Conservation (phyloP, 92 coral and sea anemone genomes). For the Epizoanthus fatuus region DNA sequence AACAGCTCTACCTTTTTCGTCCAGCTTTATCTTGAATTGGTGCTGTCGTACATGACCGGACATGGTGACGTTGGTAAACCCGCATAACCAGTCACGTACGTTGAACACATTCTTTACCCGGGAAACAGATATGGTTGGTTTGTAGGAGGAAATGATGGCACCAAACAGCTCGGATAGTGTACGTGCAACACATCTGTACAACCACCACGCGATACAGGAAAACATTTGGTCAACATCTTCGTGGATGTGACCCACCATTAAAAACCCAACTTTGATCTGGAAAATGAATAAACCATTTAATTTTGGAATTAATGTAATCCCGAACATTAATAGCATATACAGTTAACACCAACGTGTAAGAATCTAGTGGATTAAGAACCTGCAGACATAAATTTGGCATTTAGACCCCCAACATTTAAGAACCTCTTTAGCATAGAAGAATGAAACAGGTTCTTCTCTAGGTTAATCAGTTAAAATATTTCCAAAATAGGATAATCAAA, state of each 20-base stretch:
- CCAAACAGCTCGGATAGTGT: neutral
- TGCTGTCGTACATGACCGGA: neutral
- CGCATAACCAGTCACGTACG: neutral
- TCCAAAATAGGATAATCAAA: no score
- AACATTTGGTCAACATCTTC: slow-evolving; percentile 13
- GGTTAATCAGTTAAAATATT: no score
- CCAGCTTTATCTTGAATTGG: slow-evolving; percentile 22
- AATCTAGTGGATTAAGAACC: no score
- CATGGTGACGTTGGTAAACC: neutral
- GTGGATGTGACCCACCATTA: neutral
- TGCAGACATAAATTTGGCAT: no score
- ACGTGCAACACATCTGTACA: neutral
- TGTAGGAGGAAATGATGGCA: neutral
- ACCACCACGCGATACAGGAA: neutral
- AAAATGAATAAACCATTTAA: neutral
- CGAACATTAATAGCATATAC: no score
- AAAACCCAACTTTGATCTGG: slow-evolving; percentile 4
- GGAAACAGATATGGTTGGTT: neutral
- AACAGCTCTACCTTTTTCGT: neutral
- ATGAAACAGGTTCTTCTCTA: no score
- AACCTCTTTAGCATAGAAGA: no score
- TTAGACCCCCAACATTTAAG: no score
- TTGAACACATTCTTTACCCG: neutral
- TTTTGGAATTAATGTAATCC: no score
- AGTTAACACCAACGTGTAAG: no score